Conservation (phyloP, 2,113 vertebrate species). For the Stomatorhinus ivindoensis region DNA sequence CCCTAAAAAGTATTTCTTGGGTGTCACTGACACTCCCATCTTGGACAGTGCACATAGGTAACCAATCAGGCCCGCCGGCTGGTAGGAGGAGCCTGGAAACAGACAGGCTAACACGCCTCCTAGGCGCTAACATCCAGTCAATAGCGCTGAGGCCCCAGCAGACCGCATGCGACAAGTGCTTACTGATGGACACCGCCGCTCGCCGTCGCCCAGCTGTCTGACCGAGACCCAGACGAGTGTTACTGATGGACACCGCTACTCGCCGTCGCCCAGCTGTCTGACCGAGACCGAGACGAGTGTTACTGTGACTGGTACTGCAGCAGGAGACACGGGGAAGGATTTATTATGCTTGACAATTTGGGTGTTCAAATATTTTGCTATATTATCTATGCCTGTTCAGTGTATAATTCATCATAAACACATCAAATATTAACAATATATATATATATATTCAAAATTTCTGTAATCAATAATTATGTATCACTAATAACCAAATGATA, state of each 20-base stretch:
- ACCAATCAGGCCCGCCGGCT: not conserved
- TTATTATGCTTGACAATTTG: not conserved
- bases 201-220: not conserved
- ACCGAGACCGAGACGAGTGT: not conserved
- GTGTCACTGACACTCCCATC: not conserved
- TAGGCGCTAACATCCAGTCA: not conserved
- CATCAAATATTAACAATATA: not conserved
- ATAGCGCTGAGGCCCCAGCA: not conserved
- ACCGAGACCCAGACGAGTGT: not conserved
- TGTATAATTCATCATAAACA: not conserved
- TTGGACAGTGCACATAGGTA: not conserved
- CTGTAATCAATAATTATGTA: not conserved
- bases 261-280: not conserved
- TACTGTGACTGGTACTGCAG: not conserved
- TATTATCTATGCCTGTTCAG: not conserved
- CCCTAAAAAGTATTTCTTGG: not conserved
- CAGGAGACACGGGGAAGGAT: not conserved
- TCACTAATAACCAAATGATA: not conserved
- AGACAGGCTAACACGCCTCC: not conserved
- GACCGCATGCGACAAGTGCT: not conserved
- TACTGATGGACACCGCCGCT: no score
- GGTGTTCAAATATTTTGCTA: not conserved
- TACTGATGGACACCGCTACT: no score
- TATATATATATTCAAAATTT: not conserved
- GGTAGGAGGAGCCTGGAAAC: not conserved